Conservation (phyloP, 2,888 invertebrate species). For the Steinernema hermaphroditum region DNA sequence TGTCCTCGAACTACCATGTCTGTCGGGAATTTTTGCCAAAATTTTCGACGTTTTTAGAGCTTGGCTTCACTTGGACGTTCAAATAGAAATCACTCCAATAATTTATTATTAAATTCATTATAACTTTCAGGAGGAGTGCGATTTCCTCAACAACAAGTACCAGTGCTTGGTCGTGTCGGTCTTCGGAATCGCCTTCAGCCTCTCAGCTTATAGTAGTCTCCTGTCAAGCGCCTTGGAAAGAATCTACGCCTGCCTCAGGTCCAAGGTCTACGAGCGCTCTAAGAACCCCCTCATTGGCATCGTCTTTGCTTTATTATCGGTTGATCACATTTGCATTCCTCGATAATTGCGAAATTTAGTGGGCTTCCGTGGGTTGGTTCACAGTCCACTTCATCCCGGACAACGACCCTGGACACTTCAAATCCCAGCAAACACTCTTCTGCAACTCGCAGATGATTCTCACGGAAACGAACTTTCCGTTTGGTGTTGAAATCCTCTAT, state of each 20-base stretch:
- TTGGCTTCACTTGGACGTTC: no score
- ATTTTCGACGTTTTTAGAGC: no score
- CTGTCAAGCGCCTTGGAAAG: not conserved
- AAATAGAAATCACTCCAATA: no score
- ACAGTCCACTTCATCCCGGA: not conserved
- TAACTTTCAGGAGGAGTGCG: slow-evolving; percentile 2
- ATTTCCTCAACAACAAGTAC: not conserved
- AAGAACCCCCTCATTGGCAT: not conserved
- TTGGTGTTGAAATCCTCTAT: not conserved
- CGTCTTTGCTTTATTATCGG: not conserved
- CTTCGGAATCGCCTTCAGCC: not conserved
- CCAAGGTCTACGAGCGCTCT: not conserved
- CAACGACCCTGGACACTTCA: not conserved
- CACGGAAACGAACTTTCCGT: not conserved
- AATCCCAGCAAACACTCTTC: not conserved
- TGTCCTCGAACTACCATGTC: no score
- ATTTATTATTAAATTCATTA: no score
- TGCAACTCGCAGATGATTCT: not conserved
- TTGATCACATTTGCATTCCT: not conserved
- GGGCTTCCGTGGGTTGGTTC: not conserved
- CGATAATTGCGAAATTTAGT: not conserved
- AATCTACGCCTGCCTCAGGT: not conserved
- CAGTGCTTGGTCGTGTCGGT: not conserved
- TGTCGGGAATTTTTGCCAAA: no score
- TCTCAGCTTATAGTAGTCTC: not conserved